Conservation (phyloP, 1,140 invertebrate species). For the Cheumatopsyche charites region DNA sequence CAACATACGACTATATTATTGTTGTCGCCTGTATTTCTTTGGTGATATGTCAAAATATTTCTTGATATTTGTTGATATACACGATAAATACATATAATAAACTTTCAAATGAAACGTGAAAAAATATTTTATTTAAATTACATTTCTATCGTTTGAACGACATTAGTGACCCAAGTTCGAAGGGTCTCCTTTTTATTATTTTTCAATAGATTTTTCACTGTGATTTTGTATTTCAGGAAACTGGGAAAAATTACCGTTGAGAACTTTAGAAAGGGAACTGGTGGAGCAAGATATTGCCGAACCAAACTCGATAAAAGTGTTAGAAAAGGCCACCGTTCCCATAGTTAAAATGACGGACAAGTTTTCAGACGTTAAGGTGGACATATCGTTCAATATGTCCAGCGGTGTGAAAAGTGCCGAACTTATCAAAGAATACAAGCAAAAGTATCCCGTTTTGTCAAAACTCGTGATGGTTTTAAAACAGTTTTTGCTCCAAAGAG, state of each 20-base stretch:
- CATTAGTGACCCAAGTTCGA: too few relatives aligned
- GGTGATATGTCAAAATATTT: too few relatives aligned
- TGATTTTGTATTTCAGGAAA: conserved; percentile 73
- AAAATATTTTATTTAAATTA: too few relatives aligned
- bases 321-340: conserved; percentile 96
- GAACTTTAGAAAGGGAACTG: conserved; percentile 88
- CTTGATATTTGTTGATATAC: too few relatives aligned
- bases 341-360: conserved; percentile 98
- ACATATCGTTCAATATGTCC: conserved; percentile 98
- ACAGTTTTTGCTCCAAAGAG: conserved; percentile 95
- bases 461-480: conserved; percentile 97
- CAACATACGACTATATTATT: too few relatives aligned
- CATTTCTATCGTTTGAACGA: too few relatives aligned
- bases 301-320: conserved; percentile 87
- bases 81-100: too few relatives aligned
- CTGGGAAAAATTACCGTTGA: conserved; percentile 89
- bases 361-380: conserved; percentile 90
- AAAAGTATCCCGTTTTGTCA: conserved; percentile 82
- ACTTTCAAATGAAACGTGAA: too few relatives aligned
- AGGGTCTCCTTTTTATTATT: too few relatives aligned
- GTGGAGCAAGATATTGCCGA: conserved; percentile 88
- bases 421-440: conserved; percentile 87
- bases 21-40: too few relatives aligned
- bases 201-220: too few relatives aligned
- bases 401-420: conserved; percentile 95